These are phyloP conservation scores for Mormyrus proboscirostris DNA, from an alignment of 2,797 vertebrate species.

Conservation along the genomic window DNA sequence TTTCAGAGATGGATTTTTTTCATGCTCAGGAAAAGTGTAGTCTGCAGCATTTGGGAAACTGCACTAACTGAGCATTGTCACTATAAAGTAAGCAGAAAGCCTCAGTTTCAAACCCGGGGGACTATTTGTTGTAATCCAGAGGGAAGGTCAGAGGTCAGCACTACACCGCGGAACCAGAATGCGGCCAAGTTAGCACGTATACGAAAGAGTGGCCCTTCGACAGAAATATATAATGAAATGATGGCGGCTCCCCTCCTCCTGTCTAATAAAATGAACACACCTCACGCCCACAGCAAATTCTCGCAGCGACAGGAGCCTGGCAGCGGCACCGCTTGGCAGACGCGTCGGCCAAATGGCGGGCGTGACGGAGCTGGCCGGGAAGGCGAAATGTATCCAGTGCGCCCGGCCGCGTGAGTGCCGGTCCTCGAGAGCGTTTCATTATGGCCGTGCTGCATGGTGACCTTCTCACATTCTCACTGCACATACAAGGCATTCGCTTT, in stretches of 20 bases:
- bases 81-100: neutral
- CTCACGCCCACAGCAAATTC: constrained; percentile 32
- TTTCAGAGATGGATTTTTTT: neutral
- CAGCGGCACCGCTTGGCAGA: constrained; percentile 28
- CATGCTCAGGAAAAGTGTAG: neutral
- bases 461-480: neutral
- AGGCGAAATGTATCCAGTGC: constrained; percentile 30
- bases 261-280: constrained; percentile 40
- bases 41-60: neutral
- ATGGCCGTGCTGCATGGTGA: neutral
- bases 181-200: constrained; percentile 8
- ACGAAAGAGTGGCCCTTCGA: constrained; percentile 30
- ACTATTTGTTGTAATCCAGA: constrained; percentile 14
- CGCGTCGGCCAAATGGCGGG: constrained; percentile 31
- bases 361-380: constrained; percentile 30
- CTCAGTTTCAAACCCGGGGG: neutral
- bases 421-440: constrained; percentile 33
- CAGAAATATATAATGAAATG: constrained; percentile 37
- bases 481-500: neutral
- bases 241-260: neutral
- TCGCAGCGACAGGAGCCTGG: constrained; percentile 31
- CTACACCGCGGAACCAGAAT: neutral
- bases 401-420: constrained; percentile 29
- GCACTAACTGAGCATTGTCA: neutral
- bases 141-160: neutral